A percentile compares a stretch with the other conserved stretches of the same genome.
Conservation (phyloP, 2,888 invertebrate species). For the Nemoura dubitans region DNA sequence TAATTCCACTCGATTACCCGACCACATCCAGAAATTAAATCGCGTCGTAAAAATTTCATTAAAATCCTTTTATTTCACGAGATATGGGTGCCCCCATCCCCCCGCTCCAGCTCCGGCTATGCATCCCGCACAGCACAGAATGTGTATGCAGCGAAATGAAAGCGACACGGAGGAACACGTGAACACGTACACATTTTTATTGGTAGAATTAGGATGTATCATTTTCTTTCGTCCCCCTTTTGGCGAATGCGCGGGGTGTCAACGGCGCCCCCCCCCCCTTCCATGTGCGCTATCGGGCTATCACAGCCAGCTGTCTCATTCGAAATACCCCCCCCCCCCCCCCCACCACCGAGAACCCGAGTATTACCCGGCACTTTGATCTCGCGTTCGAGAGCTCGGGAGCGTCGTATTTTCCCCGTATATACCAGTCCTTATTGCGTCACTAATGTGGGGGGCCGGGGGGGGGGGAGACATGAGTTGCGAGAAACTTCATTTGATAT, state of each 20-base stretch:
- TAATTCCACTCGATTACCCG: neutral
- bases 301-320: conserved; percentile 46
- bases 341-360: conserved; percentile 29
- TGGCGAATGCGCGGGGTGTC: conserved; percentile 42
- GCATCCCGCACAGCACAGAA: too few relatives aligned
- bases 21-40: conserved; percentile 5
- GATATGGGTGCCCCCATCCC: neutral
- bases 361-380: conserved; percentile 48
- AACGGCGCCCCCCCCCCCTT: conserved; percentile 40
- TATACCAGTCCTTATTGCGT: conserved; percentile 31
- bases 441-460: neutral
- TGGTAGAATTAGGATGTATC: conserved; percentile 39
- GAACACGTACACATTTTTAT: conserved; percentile 25
- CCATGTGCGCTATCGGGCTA: conserved; percentile 24
- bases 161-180: neutral
- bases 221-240: conserved; percentile 20
- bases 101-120: too few relatives aligned
- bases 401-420: neutral
- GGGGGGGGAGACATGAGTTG: neutral
- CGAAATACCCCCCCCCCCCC: conserved; percentile 36
- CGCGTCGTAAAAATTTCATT: neutral
- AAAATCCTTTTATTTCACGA: neutral
- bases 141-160: neutral
- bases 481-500: conserved; percentile 42
- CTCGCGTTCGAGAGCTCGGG: conserved; percentile 26